These are phyloP conservation scores for Theristicus caerulescens DNA, from an alignment of 2,113 vertebrate genomes.

Conservation along the genomic window DNA sequence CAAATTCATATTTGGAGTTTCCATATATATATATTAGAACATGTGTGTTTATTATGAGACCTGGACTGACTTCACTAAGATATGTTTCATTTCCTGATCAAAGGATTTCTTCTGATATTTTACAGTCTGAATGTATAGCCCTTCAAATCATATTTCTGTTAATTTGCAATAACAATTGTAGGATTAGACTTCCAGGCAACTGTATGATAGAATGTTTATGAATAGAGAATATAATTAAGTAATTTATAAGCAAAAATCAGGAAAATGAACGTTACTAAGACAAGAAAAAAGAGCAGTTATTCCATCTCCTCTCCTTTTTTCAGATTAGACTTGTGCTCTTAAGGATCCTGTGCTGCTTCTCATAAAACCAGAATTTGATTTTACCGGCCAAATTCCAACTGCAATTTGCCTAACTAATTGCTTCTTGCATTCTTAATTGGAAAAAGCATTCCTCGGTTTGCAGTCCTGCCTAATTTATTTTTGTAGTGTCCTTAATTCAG, in stretches of 20 bases:
- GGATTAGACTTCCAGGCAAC: slow-evolving; percentile 7
- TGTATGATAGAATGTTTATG: neutral
- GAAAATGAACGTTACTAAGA: neutral
- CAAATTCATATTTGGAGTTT: neutral
- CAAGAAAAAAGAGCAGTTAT: neutral
- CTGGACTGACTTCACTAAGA: neutral
- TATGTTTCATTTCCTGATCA: neutral
- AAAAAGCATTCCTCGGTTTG: neutral
- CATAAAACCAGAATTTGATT: neutral
- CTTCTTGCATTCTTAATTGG: slow-evolving; percentile 17
- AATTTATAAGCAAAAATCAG: slow-evolving; percentile 28
- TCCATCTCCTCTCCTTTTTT: neutral
- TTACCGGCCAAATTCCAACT: slow-evolving; percentile 34
- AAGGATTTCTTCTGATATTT: neutral
- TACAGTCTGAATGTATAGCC: neutral
- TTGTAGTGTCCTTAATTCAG: neutral
- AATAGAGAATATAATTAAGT: slow-evolving; percentile 21
- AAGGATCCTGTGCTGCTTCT: neutral
- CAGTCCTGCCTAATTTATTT: neutral
- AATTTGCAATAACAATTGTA: neutral
- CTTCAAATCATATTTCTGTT: neutral
- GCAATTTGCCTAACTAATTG: slow-evolving; percentile 42
- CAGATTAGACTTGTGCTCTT: neutral
- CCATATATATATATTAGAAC: neutral
- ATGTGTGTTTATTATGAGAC: neutral